These are phyloP conservation scores for Crotalus viridis DNA, from an alignment of 2,113 vertebrate genomes.

Conservation along the genomic window DNA sequence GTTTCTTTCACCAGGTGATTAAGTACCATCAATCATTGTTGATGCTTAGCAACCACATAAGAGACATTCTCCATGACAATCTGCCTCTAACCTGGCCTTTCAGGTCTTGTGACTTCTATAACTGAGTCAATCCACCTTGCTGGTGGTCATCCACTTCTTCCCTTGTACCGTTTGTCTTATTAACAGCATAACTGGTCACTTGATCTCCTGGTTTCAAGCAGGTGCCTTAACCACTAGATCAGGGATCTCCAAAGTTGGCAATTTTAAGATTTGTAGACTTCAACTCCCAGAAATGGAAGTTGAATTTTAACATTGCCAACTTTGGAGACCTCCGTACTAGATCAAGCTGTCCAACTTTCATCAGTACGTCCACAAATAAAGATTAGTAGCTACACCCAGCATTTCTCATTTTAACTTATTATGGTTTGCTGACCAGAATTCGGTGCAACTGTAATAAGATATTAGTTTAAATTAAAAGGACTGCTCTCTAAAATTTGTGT, in stretches of 20 bases:
- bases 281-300: not conserved
- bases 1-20: not conserved
- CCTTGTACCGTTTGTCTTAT: not conserved
- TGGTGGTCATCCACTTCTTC: not conserved
- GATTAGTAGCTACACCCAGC: not conserved
- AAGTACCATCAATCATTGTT: not conserved
- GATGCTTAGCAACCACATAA: not conserved
- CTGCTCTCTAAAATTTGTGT: not conserved
- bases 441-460: not conserved
- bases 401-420: not conserved
- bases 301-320: not conserved
- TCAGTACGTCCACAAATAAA: not conserved
- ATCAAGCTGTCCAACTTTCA: not conserved
- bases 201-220: not conserved
- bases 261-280: not conserved
- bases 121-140: not conserved
- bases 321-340: not conserved
- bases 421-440: not conserved
- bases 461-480: not conserved
- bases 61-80: not conserved
- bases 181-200: not conserved
- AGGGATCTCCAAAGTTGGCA: not conserved
- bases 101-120: not conserved
- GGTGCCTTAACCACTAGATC: not conserved
- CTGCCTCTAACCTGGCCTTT: not conserved